Base-by-base conservation (phyloP, 2,888 invertebrate genomes). In the Pyralis farinalis region DNA sequence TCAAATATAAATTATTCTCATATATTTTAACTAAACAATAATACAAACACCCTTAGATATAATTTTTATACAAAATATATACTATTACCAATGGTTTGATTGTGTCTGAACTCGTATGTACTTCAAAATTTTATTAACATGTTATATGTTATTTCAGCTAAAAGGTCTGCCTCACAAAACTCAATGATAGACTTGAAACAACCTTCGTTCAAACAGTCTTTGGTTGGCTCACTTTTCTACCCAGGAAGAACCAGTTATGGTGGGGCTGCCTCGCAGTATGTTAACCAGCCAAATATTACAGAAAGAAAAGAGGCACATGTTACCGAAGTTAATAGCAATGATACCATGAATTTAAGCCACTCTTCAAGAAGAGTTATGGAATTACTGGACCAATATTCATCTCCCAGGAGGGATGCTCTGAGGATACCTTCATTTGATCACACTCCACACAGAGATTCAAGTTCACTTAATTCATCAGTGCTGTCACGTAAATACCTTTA, bases 311-410 rank as follows among this genome's bases (percentile, higher is more conserved):
- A 49, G 6, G 56, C 73, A 4, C 40, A 56, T 16, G 71, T 79
- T 20, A 71, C 71, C 42, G 61, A 75, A 38, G 48, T 64, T 1
- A 57, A 49, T 1, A n/a, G n/a, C 7, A 25, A n/a, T 25, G 25
- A 25, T 7, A 25, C 5, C 7, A 8, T 25, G 25, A 25, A 25
- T 7, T 5, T 25, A 25, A 25, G 25, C n/a, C n/a, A 25, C n/a
- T 25, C 25, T 25, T 25, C 25, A 25, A 25, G 25, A 7, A 2
- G n/a, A n/a, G 94, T 97, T 49, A 81, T 97, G 58, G 94, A 95
- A 58, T 91, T 96, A 3, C 82, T 97, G 40, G 95, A 97, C 68
- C 92, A 94, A 56, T 96, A 95, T 78, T 94, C 95, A 0, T 94
- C 96, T 1, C 96, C 97, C 0, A 78, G 96, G 37, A 88, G 88